A percentile compares a stretch with the other conserved stretches of the same genome.
These are phyloP conservation scores for Cygnus olor DNA, from an alignment of 2,797 vertebrate genomes.

Conservation along the genomic window DNA sequence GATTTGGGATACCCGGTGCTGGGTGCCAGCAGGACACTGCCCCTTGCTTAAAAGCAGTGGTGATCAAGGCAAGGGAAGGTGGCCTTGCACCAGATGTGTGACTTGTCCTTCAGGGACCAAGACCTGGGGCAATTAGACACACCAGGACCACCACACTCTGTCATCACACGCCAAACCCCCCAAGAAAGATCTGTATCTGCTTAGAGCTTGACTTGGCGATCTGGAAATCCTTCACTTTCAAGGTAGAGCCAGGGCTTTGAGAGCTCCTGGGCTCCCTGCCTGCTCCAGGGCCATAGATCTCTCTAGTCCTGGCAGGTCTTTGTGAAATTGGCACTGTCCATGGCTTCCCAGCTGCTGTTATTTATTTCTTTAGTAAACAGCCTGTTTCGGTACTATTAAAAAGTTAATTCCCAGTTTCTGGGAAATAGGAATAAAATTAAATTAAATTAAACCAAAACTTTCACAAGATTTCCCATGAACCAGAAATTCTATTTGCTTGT, in stretches of 20 bases:
- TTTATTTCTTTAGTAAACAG: slow-evolving; percentile 53
- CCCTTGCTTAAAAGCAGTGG: neutral
- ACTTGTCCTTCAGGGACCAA: neutral
- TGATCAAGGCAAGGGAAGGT: neutral
- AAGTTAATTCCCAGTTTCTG: slow-evolving; percentile 54
- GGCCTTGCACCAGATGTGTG: neutral
- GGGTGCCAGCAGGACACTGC: neutral
- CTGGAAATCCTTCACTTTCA: neutral
- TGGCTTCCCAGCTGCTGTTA: slow-evolving; percentile 6
- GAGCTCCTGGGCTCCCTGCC: neutral
- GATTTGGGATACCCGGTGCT: neutral
- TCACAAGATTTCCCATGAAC: slow-evolving; percentile 19
- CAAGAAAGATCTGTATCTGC: neutral
- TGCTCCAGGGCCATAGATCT: neutral
- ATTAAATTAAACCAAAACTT: slow-evolving; percentile 23
- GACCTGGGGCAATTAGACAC: neutral
- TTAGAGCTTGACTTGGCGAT: neutral
- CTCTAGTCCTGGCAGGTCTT: neutral
- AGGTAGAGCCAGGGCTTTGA: neutral
- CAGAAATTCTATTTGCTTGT: neutral
- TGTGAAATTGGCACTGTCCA: neutral
- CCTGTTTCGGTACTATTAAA: neutral
- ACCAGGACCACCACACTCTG: neutral
- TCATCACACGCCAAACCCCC: neutral
- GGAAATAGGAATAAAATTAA: slow-evolving; percentile 35